Conservation (phyloP, 2,113 vertebrate genomes). For the Sceloporus undulatus region DNA sequence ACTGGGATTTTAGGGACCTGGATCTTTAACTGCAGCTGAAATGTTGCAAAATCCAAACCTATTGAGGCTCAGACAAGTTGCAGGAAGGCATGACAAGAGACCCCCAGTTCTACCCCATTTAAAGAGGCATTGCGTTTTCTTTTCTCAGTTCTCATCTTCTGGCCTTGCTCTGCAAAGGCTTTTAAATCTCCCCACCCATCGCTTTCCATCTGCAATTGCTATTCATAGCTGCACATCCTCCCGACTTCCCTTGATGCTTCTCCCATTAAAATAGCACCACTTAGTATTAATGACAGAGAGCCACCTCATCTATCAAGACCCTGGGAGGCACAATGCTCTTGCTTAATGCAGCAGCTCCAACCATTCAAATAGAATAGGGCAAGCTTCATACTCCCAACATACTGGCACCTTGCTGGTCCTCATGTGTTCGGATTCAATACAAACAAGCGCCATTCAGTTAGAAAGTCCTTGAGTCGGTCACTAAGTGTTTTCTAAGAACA, state of each 20-base stretch:
- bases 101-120: neutral
- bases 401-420: conserved; percentile 13
- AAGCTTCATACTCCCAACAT: neutral
- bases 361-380: fast-evolving
- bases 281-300: neutral
- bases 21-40: no score
- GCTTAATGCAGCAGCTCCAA: fast-evolving
- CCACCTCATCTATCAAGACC: neutral
- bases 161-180: neutral
- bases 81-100: neutral
- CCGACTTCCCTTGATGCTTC: neutral
- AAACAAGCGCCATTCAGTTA: no score
- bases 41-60: no score
- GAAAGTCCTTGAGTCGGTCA: conserved; percentile 22
- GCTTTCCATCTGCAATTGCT: conserved; percentile 22
- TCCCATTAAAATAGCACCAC: neutral
- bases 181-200: neutral
- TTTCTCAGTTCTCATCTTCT: neutral
- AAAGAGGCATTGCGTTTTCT: neutral
- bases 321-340: fast-evolving
- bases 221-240: conserved; percentile 1
- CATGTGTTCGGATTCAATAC: no score
- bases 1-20: no score
- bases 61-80: no score
- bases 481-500: conserved; percentile 32